A percentile compares a stretch with the other conserved stretches of the same genome.
Conservation (phyloP, 2,888 invertebrate species). For the Dasypolia templi region DNA sequence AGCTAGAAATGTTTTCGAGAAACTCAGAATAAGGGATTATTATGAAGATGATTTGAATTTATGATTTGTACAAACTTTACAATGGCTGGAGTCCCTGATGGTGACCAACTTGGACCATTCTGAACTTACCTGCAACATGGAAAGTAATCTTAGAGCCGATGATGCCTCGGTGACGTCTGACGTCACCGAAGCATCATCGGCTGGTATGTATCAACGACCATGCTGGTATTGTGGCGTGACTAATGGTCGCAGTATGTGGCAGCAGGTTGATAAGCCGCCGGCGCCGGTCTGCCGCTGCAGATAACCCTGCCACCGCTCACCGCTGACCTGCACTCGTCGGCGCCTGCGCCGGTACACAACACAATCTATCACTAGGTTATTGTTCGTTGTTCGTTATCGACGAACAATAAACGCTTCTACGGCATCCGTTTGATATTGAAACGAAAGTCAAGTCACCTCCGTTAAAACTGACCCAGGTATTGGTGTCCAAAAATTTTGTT, state of each 20-base stretch:
- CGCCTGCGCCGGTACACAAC: conserved; percentile 39
- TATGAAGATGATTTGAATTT: neutral
- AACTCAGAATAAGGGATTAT: neutral
- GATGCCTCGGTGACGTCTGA: conserved; percentile 60
- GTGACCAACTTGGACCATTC: neutral
- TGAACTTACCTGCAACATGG: conserved; percentile 29
- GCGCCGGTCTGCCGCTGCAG: conserved; percentile 71
- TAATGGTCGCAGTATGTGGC: conserved; percentile 77
- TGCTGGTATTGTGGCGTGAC: conserved; percentile 69
- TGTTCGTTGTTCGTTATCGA: conserved; percentile 26
- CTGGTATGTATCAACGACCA: no score
- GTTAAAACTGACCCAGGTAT: conserved; percentile 15
- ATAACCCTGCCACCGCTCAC: conserved; percentile 68
- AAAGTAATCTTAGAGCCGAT: conserved; percentile 16
- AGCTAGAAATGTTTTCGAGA: neutral
- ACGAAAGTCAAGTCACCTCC: conserved; percentile 24
- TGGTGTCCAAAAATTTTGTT: conserved; percentile 21
- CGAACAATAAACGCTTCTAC: conserved; percentile 11
- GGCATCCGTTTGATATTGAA: neutral
- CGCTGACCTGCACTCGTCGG: conserved; percentile 62
- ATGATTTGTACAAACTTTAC: neutral
- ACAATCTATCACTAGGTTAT: conserved; percentile 35
- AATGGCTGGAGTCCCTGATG: neutral
- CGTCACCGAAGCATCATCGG: conserved; percentile 44
- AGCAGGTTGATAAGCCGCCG: conserved; percentile 77